Conservation (phyloP, 1,140 invertebrate genomes). For the Trichonephila inaurata region DNA sequence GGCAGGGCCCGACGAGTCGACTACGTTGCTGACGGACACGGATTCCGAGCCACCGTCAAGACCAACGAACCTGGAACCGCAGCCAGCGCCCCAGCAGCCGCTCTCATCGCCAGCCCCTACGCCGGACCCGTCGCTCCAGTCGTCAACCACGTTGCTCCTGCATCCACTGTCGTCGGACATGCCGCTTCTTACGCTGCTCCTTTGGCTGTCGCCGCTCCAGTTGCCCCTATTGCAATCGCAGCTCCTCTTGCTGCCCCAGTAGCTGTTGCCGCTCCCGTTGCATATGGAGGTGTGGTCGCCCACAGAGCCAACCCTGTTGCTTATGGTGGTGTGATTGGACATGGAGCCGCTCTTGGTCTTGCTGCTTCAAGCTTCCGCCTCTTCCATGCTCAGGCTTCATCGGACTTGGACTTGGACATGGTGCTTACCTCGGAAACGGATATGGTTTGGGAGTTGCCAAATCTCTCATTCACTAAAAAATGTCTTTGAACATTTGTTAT, state of each 20-base stretch:
- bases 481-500: no score
- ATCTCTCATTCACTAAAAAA: neutral
- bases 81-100: no score
- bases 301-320: neutral
- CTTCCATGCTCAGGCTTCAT: neutral
- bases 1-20: neutral
- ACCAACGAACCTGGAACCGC: no score
- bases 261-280: neutral
- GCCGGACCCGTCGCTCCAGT: conserved; percentile 1
- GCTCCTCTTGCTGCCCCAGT: no score
- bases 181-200: neutral
- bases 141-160: neutral
- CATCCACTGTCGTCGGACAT: neutral
- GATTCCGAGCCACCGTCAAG: no score
- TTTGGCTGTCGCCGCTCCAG: neutral
- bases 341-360: neutral
- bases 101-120: neutral
- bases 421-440: neutral
- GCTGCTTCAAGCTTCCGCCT: neutral
- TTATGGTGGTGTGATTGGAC: conserved; percentile 1
- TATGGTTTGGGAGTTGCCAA: neutral
- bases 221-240: no score
- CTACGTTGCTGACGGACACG: neutral
- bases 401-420: neutral
- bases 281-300: neutral